Conservation (phyloP, 2,113 vertebrate genomes). For the Corydoras maculifer region DNA sequence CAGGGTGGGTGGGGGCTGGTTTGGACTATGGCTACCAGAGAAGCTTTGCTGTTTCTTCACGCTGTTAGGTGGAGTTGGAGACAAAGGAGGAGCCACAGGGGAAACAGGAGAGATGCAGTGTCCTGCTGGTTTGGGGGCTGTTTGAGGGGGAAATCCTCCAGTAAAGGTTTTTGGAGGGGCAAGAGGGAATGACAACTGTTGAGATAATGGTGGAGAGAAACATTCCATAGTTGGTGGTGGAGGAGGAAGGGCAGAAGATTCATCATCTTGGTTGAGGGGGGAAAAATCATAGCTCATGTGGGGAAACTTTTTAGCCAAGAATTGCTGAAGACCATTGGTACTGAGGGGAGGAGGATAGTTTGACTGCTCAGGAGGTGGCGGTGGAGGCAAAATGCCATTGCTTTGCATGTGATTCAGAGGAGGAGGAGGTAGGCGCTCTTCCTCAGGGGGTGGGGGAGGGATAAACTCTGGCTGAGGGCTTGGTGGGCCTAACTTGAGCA, state of each 20-base stretch:
- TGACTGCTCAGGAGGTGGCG: constrained; percentile 43
- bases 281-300: constrained; percentile 68
- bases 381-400: constrained; percentile 51
- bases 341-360: constrained; percentile 46
- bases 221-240: constrained; percentile 33
- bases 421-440: constrained; percentile 43
- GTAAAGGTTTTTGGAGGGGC: constrained; percentile 75
- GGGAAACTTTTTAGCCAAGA: constrained; percentile 75
- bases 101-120: constrained; percentile 53
- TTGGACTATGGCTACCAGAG: constrained; percentile 66
- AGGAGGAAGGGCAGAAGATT: constrained; percentile 42
- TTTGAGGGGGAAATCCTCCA: constrained; percentile 63
- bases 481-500: constrained; percentile 66
- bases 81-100: constrained; percentile 54
- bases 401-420: constrained; percentile 42
- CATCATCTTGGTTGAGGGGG: constrained; percentile 20
- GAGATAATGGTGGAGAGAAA: constrained; percentile 53
- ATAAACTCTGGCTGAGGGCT: constrained; percentile 63
- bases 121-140: constrained; percentile 58
- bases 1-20: constrained; percentile 73
- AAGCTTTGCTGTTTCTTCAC: constrained; percentile 78
- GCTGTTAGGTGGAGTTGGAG: constrained; percentile 38
- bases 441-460: constrained; percentile 59
- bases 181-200: constrained; percentile 57
- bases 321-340: constrained; percentile 62